Conservation (phyloP, 2,113 vertebrate genomes). For the Semicossyphus pulcher region DNA sequence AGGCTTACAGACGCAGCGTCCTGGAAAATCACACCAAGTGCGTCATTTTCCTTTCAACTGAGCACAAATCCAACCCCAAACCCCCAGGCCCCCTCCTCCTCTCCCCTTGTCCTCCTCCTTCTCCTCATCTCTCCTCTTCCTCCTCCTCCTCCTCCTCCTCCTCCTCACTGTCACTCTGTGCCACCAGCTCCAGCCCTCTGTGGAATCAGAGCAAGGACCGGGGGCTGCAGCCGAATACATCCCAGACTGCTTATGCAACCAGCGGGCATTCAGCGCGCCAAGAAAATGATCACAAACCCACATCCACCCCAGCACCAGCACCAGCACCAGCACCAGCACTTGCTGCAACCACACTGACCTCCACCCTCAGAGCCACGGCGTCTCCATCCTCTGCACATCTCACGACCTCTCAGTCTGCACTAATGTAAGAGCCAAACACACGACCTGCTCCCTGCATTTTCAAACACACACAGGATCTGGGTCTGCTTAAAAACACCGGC, state of each 20-base stretch:
- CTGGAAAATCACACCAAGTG: constrained; percentile 36
- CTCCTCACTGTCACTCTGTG: constrained; percentile 21
- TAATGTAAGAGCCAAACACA: not conserved
- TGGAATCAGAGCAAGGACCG: constrained; percentile 12
- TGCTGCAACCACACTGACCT: not conserved
- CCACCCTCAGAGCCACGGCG: constrained; percentile 10
- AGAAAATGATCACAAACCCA: constrained; percentile 19
- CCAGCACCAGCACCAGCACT: not conserved
- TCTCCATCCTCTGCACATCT: constrained; percentile 21
- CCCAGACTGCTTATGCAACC: constrained; percentile 68
- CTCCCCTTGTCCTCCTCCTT: not conserved
- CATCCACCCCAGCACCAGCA: constrained; percentile 27
- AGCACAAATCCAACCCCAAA: not conserved
- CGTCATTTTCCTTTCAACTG: constrained; percentile 38
- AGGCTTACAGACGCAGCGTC: not conserved
- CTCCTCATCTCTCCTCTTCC: not conserved
- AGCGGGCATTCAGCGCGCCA: constrained; percentile 25
- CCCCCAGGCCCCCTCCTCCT: no score
- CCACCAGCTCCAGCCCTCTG: constrained; percentile 42
- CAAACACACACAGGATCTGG: not conserved
- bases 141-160: not conserved
- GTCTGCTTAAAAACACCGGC: not conserved
- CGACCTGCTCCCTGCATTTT: not conserved
- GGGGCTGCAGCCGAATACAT: constrained; percentile 44
- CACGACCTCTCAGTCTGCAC: constrained; percentile 6